Conservation (phyloP, 2,888 invertebrate genomes). For the Sarcophaga carnaria region DNA sequence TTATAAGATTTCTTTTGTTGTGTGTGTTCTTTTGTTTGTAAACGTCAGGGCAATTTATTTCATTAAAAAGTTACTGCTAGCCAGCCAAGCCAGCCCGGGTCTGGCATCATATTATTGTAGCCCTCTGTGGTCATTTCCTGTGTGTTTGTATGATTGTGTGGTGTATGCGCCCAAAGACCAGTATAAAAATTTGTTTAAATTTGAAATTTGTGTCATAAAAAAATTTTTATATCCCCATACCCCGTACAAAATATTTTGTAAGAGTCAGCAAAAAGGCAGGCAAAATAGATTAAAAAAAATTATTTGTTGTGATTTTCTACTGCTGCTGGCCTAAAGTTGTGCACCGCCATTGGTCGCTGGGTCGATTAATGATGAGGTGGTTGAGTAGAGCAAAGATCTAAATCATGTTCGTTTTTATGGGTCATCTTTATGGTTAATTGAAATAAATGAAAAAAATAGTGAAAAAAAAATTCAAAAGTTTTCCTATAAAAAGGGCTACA, state of each 20-base stretch:
- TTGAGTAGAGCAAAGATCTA: conserved; percentile 12
- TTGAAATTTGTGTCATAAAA: conserved; percentile 38
- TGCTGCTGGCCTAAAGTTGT: conserved; percentile 10
- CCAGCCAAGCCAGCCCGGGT: neutral
- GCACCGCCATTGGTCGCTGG: neutral
- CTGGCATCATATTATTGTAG: no score
- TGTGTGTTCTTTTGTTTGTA: neutral
- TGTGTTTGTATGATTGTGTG: neutral
- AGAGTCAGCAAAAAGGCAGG: conserved; percentile 43
- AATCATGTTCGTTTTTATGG: conserved; percentile 46
- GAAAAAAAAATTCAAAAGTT: neutral
- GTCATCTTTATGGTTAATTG: conserved; percentile 60
- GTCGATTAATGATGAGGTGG: conserved; percentile 21
- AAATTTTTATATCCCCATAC: conserved; percentile 5
- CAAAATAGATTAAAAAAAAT: conserved; percentile 43
- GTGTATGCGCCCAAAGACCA: conserved; percentile 31
- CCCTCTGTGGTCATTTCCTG: conserved; percentile 56
- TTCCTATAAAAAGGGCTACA: neutral
- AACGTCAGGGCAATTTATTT: neutral
- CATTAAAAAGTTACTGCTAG: neutral
- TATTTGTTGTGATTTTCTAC: conserved; percentile 39
- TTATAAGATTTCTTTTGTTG: conserved; percentile 28
- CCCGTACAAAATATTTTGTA: neutral
- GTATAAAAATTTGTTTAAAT: conserved; percentile 41
- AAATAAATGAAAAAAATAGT: conserved; percentile 45